A percentile compares a stretch with the other conserved stretches of the same genome.
phyloP scores from a whole-genome alignment of 2,113 vertebrate species.

The Poeciliopsis occidentalis region DNA sequence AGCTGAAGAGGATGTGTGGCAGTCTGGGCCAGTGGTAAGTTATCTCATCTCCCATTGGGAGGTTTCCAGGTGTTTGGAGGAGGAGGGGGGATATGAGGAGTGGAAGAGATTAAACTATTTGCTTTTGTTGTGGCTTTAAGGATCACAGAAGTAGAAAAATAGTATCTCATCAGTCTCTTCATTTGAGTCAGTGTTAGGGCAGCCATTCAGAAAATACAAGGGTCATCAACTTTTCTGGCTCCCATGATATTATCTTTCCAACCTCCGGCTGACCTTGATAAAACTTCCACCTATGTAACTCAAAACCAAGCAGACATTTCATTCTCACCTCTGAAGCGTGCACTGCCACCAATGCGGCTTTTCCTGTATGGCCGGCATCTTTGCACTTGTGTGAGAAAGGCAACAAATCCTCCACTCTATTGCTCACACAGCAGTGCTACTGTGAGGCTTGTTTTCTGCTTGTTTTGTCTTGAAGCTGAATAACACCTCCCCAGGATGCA shows the following conservation, averaged over 20 bases:
- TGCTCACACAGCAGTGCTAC: constrained; percentile 11
- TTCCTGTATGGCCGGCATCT: constrained; percentile 48
- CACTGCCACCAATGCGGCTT: constrained; percentile 37
- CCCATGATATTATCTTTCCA: constrained; percentile 57
- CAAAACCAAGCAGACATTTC: constrained; percentile 47
- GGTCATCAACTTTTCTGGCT: constrained; percentile 47
- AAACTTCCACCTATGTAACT: constrained; percentile 58
- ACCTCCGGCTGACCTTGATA: constrained; percentile 66
- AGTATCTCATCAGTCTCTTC: constrained; percentile 28
- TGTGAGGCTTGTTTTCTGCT: constrained; percentile 17
- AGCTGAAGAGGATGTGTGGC: constrained; percentile 37
- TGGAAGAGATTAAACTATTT: constrained; percentile 72
- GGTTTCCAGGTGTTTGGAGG: constrained; percentile 64
- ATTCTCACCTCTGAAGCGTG: constrained; percentile 50
- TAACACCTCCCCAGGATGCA: constrained; percentile 11
- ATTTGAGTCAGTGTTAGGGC: constrained; percentile 18
- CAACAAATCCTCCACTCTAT: background rate
- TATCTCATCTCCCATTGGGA: constrained; percentile 73
- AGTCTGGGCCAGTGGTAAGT: constrained; percentile 56
- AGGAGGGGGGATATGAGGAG: constrained; percentile 44
- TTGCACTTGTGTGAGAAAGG: constrained; percentile 10
- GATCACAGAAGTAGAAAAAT: constrained; percentile 38
- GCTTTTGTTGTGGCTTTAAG: constrained; percentile 67
- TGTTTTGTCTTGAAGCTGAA: constrained; percentile 18
- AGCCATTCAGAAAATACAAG: constrained; percentile 17